Evolutionary conservation across 37 sponge, comb jelly and placozoan genomes (phyloP).

Genomic region (Aplysina aerophoba): DNA sequence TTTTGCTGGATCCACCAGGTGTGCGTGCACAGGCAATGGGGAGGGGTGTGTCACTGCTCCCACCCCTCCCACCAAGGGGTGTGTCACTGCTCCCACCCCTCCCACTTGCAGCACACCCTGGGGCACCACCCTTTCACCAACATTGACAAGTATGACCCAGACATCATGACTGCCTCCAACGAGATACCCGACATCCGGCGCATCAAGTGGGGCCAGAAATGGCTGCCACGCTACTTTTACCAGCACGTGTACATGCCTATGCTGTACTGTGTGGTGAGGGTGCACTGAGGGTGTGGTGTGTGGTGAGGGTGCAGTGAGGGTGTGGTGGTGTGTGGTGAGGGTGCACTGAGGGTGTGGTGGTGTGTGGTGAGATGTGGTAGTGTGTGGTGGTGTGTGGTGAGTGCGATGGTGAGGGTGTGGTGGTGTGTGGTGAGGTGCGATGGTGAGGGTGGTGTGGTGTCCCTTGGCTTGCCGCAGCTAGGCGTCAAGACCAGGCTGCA

Average conservation of each 20-base stretch:
- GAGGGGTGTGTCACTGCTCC: neutral
- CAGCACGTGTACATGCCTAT: constrained; percentile 93
- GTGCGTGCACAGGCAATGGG: too few relatives aligned
- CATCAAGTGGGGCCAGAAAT: constrained; percentile 84
- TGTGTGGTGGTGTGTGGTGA: too few relatives aligned
- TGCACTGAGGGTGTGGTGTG: too few relatives aligned
- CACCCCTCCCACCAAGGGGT: neutral
- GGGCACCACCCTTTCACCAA: constrained; percentile 97
- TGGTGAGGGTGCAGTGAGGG: too few relatives aligned
- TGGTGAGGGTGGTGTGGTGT: neutral
- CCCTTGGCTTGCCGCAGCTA: constrained; percentile 44
- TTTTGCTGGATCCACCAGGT: constrained; percentile 86
- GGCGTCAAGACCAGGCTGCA: constrained; percentile 90
- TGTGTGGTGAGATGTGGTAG: neutral
- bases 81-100: neutral
- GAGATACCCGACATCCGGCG: constrained; percentile 87
- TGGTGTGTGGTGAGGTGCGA: neutral
- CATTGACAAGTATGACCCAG: constrained; percentile 92
- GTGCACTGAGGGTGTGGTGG: neutral
- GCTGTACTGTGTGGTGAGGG: constrained; percentile 88
- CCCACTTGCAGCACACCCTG: constrained; percentile 64
- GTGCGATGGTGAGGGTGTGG: neutral
- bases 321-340: too few relatives aligned
- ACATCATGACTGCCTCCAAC: constrained; percentile 77
- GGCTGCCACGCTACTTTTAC: constrained; percentile 90